Evolutionary conservation across 1,140 invertebrate species (phyloP).

Genomic region (Philopotamus ludificatus): DNA sequence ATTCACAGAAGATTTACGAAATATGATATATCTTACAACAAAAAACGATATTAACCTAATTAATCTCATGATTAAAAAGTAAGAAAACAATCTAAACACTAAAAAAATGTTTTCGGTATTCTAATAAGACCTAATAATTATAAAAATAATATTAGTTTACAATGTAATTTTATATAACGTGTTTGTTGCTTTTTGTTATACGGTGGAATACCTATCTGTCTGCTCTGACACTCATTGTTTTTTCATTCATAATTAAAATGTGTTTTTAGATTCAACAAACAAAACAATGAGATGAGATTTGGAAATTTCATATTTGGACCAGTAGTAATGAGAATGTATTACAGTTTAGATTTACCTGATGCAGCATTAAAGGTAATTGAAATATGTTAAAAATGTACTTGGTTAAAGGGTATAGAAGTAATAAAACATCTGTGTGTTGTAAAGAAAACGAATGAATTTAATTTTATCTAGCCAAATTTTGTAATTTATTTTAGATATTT

Average conservation of each 20-base stretch:
- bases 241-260: too few relatives aligned
- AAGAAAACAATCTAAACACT: conserved; percentile 29
- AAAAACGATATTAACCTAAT: conserved; percentile 66
- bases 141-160: not conserved
- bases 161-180: not conserved
- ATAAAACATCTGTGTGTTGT: too few relatives aligned
- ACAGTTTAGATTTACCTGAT: conserved; percentile 68
- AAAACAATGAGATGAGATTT: conserved; percentile 72
- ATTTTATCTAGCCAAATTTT: too few relatives aligned
- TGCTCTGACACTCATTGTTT: too few relatives aligned
- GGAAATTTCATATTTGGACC: conserved; percentile 80
- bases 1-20: conserved; percentile 84
- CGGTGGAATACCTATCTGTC: too few relatives aligned
- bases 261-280: conserved; percentile 65
- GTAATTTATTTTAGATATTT: conserved; percentile 68
- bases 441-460: too few relatives aligned
- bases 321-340: conserved; percentile 76
- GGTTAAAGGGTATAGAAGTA: too few relatives aligned
- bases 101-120: too few relatives aligned
- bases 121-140: too few relatives aligned
- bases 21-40: conserved; percentile 70
- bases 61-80: conserved; percentile 68
- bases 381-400: too few relatives aligned
- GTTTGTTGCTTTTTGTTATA: not conserved
- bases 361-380: conserved; percentile 60